These are phyloP conservation scores for Pipistrellus kuhlii DNA, from an alignment of 2,797 vertebrate genomes.

Conservation along the genomic window DNA sequence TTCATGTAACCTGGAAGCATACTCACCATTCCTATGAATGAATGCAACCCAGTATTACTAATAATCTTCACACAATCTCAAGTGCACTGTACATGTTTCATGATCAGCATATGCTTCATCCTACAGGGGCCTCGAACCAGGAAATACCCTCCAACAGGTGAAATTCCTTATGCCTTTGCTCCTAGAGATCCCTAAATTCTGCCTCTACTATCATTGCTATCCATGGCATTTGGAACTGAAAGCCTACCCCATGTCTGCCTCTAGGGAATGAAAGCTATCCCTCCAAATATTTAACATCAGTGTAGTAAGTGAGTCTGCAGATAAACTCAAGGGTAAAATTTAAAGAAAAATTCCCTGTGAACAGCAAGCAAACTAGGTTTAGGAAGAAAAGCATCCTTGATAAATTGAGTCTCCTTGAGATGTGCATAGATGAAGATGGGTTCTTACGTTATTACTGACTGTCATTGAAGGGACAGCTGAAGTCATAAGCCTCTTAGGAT, in stretches of 20 bases:
- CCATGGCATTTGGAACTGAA: slow-evolving; percentile 41
- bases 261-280: slow-evolving; percentile 56
- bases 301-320: slow-evolving; percentile 5
- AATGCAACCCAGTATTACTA: not conserved
- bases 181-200: slow-evolving; percentile 59
- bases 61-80: not conserved
- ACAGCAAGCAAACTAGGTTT: slow-evolving; percentile 32
- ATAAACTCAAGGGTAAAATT: slow-evolving; percentile 66
- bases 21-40: slow-evolving; percentile 25
- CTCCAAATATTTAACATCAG: slow-evolving; percentile 37
- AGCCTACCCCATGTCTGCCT: slow-evolving; percentile 16
- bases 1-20: slow-evolving; percentile 46
- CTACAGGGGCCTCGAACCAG: slow-evolving; percentile 52
- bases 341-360: not conserved
- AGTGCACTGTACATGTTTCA: not conserved
- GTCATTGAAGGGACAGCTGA: not conserved
- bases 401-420: slow-evolving; percentile 57
- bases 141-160: slow-evolving; percentile 31
- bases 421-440: not conserved
- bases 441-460: not conserved
- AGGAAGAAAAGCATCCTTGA: slow-evolving; percentile 47
- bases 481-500: not conserved
- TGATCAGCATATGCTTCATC: slow-evolving; percentile 57
- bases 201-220: not conserved
- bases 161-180: slow-evolving; percentile 73